Conservation (phyloP, 2,888 invertebrate species). For the Andrena flavipes region DNA sequence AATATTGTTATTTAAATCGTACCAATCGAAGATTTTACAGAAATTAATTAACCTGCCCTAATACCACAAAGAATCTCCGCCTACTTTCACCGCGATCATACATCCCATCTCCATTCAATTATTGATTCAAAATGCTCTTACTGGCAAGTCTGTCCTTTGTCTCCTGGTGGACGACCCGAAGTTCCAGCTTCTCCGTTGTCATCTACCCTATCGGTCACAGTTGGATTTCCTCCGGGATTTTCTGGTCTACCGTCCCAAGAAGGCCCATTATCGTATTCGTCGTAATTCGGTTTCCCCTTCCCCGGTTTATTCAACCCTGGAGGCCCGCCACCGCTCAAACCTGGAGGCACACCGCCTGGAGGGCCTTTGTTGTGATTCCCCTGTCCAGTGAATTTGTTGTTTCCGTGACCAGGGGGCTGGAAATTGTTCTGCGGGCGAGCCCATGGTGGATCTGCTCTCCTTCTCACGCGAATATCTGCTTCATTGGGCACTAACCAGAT, state of each 20-base stretch:
- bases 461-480: not conserved
- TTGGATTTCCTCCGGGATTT: not conserved
- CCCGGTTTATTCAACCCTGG: conserved; percentile 21
- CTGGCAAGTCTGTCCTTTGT: not conserved
- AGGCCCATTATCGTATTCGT: not conserved
- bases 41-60: no score
- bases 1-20: not conserved
- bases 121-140: not conserved
- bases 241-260: not conserved
- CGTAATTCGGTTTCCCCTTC: conserved; percentile 7
- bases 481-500: conserved; percentile 7
- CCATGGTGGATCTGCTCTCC: conserved; percentile 22
- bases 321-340: conserved; percentile 14
- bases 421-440: not conserved
- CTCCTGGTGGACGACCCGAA: not conserved
- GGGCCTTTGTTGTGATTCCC: conserved; percentile 29
- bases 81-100: no score
- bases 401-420: conserved; percentile 12
- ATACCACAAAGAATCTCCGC: no score
- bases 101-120: no score
- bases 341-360: conserved; percentile 45
- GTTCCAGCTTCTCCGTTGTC: not conserved
- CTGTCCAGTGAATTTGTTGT: conserved; percentile 17
- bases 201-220: not conserved
- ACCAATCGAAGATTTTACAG: no score